These are phyloP conservation scores for Globia sparganii DNA, from an alignment of 2,888 invertebrate species.

Conservation along the genomic window DNA sequence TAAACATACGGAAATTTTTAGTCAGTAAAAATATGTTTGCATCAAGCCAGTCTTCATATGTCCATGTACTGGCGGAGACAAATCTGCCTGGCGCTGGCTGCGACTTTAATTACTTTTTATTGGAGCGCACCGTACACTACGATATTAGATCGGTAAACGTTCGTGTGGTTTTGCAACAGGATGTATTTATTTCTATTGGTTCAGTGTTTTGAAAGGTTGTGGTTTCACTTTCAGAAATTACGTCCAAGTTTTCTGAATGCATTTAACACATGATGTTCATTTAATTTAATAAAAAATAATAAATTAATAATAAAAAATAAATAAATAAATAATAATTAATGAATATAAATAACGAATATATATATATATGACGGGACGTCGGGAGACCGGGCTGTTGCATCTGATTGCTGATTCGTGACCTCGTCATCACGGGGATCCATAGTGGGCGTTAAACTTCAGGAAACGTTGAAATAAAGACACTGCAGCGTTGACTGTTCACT, in stretches of 20 bases:
- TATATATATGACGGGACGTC: too few species aligned
- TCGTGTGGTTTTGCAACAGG: conserved; percentile 16
- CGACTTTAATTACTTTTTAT: conserved; percentile 85
- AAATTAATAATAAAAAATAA: too few species aligned
- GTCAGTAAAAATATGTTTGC: background rate
- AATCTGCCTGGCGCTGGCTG: conserved; percentile 71
- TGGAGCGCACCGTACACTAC: conserved; percentile 70
- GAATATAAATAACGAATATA: too few species aligned
- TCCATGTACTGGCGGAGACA: conserved; percentile 71
- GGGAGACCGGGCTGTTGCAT: too few species aligned
- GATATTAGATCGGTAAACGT: conserved; percentile 64
- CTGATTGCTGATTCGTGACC: too few species aligned
- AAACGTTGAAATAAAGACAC: too few species aligned
- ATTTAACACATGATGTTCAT: too few species aligned
- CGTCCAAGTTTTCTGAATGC: background rate
- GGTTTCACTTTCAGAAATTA: background rate
- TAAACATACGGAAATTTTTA: background rate
- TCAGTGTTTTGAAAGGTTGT: background rate
- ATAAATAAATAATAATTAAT: too few species aligned
- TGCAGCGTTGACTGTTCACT: too few species aligned
- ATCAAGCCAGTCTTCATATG: conserved; percentile 40
- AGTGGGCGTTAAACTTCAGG: too few species aligned
- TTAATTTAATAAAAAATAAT: too few species aligned
- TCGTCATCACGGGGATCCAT: too few species aligned
- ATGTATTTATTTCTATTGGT: conserved; percentile 25